Evolutionary conservation across 2,888 invertebrate genomes (phyloP).

Genomic region (Alloscopus bannaensis): DNA sequence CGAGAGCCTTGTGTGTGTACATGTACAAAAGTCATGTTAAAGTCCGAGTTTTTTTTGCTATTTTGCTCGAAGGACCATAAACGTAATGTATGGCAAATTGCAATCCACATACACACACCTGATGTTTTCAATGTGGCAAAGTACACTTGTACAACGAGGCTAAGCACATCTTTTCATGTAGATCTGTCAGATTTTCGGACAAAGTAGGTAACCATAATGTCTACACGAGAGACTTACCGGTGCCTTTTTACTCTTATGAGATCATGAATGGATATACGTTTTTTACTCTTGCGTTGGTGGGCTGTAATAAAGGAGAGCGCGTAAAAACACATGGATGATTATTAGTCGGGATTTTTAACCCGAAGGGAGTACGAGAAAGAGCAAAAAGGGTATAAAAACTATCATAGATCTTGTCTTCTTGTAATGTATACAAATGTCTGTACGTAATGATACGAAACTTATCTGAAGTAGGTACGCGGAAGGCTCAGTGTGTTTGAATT

Average conservation of each 20-base stretch:
- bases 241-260: slow-evolving; percentile 8
- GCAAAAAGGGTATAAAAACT: no score
- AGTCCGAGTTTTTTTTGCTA: background rate
- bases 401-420: slow-evolving; percentile 10
- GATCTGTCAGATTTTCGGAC: slow-evolving; percentile 19
- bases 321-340: background rate
- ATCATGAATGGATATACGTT: no score
- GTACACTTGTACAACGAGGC: background rate
- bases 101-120: no score
- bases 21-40: slow-evolving; percentile 1
- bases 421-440: background rate
- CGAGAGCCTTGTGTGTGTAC: no score
- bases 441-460: background rate
- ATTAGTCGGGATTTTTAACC: slow-evolving; percentile 17
- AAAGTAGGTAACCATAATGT: slow-evolving; percentile 13
- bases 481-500: background rate
- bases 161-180: background rate
- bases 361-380: no score
- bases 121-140: no score
- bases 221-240: background rate
- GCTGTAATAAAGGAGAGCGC: background rate
- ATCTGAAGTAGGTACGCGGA: background rate
- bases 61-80: no score
- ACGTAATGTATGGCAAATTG: no score
- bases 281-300: background rate